A percentile compares a stretch with the other conserved stretches of the same genome.
These are phyloP conservation scores for Trimorus sp. DNA, from an alignment of 2,888 invertebrate species.

Conservation along the genomic window DNA sequence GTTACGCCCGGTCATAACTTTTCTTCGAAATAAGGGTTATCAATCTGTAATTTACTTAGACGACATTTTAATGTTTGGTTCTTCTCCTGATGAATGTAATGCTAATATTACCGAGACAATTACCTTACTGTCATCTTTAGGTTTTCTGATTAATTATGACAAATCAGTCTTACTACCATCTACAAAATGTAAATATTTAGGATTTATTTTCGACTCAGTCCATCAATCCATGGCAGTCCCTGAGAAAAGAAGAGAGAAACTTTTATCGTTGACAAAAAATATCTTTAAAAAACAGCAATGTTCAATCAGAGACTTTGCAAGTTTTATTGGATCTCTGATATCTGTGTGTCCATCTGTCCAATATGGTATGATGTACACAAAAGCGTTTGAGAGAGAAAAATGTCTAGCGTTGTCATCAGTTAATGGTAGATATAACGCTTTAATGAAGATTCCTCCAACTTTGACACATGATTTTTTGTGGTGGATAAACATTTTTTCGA, in stretches of 20 bases:
- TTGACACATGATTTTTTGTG: conserved; percentile 7
- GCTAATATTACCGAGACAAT: background rate
- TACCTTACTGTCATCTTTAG: background rate
- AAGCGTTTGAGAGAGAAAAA: conserved; percentile 18
- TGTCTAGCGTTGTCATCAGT: conserved; percentile 3
- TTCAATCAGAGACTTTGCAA: too few species aligned
- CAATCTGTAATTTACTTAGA: conserved; percentile 23
- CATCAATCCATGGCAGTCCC: background rate
- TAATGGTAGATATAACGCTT: conserved; percentile 11
- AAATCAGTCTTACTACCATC: conserved; percentile 22
- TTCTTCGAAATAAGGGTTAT: background rate
- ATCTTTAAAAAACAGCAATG: background rate
- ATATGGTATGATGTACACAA: conserved; percentile 15
- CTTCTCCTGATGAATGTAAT: conserved; percentile 4
- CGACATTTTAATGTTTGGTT: conserved; percentile 24
- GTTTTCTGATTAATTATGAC: conserved; percentile 10
- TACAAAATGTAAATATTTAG: conserved; percentile 17
- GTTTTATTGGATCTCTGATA: conserved; percentile 1
- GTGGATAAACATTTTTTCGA: conserved; percentile 9
- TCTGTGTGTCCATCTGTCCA: conserved; percentile 19
- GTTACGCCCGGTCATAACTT: background rate
- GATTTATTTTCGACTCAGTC: conserved; percentile 38
- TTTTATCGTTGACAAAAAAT: background rate
- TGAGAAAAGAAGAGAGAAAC: background rate
- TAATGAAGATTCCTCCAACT: background rate